These are phyloP conservation scores for Tholera decimalis DNA, from an alignment of 2,888 invertebrate species.

Conservation along the genomic window DNA sequence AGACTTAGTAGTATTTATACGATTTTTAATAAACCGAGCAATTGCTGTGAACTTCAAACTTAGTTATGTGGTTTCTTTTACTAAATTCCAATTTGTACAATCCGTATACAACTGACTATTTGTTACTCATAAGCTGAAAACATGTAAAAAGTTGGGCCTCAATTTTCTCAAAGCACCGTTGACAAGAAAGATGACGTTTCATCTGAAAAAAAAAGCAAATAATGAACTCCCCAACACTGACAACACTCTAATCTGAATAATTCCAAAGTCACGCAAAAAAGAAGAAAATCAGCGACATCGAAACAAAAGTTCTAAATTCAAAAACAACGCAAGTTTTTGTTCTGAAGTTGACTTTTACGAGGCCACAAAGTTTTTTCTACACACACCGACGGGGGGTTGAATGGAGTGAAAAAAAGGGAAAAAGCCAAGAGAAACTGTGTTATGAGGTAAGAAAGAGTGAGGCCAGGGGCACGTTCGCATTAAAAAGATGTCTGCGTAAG, in stretches of 20 bases:
- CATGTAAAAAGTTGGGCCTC: constrained; percentile 31
- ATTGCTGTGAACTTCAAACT: constrained; percentile 28
- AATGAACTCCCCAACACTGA: constrained; percentile 3
- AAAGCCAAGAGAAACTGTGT: constrained; percentile 87
- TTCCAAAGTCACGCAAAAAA: constrained; percentile 39
- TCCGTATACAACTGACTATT: background rate
- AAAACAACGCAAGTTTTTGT: constrained; percentile 69
- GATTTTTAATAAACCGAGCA: constrained; percentile 54
- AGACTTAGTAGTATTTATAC: constrained; percentile 62
- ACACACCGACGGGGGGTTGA: constrained; percentile 73
- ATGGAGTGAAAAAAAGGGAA: constrained; percentile 72
- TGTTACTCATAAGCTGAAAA: background rate
- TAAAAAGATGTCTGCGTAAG: constrained; percentile 89
- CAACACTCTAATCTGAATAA: constrained; percentile 38
- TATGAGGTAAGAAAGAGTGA: constrained; percentile 89
- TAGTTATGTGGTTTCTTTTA: background rate
- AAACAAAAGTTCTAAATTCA: constrained; percentile 70
- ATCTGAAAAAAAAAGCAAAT: constrained; percentile 14
- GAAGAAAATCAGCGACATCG: constrained; percentile 52
- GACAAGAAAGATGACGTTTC: constrained; percentile 21
- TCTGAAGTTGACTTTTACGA: constrained; percentile 66
- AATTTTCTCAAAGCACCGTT: constrained; percentile 26
- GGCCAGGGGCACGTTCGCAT: constrained; percentile 88
- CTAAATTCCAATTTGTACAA: background rate
- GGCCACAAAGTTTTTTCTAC: constrained; percentile 77